Evolutionary conservation across 2,113 vertebrate genomes (phyloP).

Genomic region (Heliornis fulica): DNA sequence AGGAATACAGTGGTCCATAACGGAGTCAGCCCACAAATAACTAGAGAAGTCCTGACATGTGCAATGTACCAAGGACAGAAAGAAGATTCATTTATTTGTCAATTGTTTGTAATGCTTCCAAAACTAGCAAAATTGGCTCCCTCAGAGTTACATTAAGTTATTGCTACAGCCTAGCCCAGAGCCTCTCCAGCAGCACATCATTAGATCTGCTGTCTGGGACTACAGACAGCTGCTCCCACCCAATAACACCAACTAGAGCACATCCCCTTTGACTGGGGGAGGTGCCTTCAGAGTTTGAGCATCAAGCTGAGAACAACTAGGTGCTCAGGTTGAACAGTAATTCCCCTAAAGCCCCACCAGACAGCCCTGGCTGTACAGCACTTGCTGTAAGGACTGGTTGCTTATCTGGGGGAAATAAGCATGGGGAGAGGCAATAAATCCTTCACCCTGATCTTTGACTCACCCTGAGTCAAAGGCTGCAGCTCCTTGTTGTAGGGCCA

Average conservation of each 20-base stretch:
- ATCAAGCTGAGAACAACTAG: not conserved
- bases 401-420: not conserved
- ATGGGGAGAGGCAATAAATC: not conserved
- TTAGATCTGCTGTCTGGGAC: not conserved
- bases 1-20: not conserved
- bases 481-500: not conserved
- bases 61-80: not conserved
- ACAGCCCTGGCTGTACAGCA: not conserved
- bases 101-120: not conserved
- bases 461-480: not conserved
- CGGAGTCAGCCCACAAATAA: not conserved
- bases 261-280: not conserved
- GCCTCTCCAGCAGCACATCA: not conserved
- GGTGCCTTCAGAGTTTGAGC: not conserved
- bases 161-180: not conserved
- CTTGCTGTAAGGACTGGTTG: not conserved
- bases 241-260: rapidly evolving
- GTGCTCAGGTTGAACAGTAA: not conserved
- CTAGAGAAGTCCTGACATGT: not conserved
- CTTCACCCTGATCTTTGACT: not conserved
- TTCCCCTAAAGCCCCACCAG: not conserved
- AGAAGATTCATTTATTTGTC: not conserved
- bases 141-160: not conserved
- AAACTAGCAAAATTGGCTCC: not conserved
- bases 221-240: not conserved